These are phyloP conservation scores for Chascanopsetta lugubris DNA, from an alignment of 2,113 vertebrate species.

Conservation along the genomic window DNA sequence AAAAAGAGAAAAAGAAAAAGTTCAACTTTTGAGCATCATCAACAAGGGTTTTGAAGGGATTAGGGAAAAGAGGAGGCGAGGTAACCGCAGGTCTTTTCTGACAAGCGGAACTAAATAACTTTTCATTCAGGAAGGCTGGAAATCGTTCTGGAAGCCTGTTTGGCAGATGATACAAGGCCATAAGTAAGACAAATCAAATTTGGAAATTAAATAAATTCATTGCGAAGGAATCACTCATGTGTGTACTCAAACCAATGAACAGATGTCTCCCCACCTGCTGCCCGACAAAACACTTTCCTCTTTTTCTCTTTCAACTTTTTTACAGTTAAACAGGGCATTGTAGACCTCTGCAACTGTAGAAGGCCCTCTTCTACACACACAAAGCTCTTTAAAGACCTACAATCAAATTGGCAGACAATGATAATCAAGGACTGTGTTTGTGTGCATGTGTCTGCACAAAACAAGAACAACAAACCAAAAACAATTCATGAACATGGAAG, in stretches of 20 bases:
- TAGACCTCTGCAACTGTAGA: background rate
- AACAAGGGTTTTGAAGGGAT: constrained; percentile 49
- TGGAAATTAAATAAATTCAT: constrained; percentile 39
- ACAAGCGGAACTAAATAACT: constrained; percentile 40
- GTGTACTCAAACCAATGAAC: constrained; percentile 46
- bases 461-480: too few species aligned
- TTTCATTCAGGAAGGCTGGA: constrained; percentile 7
- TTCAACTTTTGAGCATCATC: constrained; percentile 54
- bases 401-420: background rate
- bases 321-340: background rate
- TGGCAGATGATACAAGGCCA: background rate
- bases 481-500: too few species aligned
- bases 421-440: background rate
- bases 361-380: background rate
- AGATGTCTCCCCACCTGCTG: constrained; percentile 66
- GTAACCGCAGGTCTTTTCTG: constrained; percentile 38
- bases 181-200: constrained; percentile 38
- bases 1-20: constrained; percentile 13
- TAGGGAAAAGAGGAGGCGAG: constrained; percentile 25
- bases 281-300: constrained; percentile 14
- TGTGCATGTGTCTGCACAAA: background rate
- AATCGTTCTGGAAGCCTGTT: constrained; percentile 16
- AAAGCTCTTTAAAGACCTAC: background rate
- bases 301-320: constrained; percentile 11
- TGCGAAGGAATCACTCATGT: constrained; percentile 47